phyloP scores from a whole-genome alignment of 30 jellyfish, hydroid and myxozoan species.

The Pseudorhiza aurosa region DNA sequence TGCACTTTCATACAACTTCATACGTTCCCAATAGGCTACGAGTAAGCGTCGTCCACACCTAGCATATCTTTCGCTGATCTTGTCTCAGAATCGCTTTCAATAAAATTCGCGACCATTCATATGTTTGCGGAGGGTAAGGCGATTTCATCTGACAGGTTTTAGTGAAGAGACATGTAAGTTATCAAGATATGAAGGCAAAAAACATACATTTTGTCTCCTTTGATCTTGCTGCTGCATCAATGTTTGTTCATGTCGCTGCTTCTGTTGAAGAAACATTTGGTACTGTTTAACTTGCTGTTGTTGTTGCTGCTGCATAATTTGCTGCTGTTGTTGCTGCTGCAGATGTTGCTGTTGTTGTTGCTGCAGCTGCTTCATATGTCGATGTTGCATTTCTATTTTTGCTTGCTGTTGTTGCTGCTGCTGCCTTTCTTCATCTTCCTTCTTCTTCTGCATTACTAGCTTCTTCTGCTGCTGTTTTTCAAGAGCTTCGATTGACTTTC shows the following conservation, averaged over 20 bases:
- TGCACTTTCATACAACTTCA: too few relatives aligned
- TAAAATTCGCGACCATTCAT: too few relatives aligned
- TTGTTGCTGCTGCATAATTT: background rate
- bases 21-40: too few relatives aligned
- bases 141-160: too few relatives aligned
- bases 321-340: constrained; percentile 56
- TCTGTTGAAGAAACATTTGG: constrained; percentile 68
- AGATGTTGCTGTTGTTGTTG: constrained; percentile 77
- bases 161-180: too few relatives aligned
- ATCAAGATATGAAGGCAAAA: background rate
- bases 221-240: constrained; percentile 42
- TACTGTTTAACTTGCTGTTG: constrained; percentile 64
- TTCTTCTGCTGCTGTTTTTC: constrained; percentile 50
- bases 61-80: too few relatives aligned
- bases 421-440: constrained; percentile 31
- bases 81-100: too few relatives aligned
- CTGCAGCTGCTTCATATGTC: background rate
- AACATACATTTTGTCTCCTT: constrained; percentile 39
- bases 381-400: constrained; percentile 38
- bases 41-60: too few relatives aligned
- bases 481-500: constrained; percentile 14
- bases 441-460: constrained; percentile 13
- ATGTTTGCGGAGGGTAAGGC: too few relatives aligned
- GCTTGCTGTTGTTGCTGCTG: constrained; percentile 23
- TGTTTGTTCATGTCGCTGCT: constrained; percentile 27